Conservation (phyloP, 2,888 invertebrate genomes). For the Patella pellucida region DNA sequence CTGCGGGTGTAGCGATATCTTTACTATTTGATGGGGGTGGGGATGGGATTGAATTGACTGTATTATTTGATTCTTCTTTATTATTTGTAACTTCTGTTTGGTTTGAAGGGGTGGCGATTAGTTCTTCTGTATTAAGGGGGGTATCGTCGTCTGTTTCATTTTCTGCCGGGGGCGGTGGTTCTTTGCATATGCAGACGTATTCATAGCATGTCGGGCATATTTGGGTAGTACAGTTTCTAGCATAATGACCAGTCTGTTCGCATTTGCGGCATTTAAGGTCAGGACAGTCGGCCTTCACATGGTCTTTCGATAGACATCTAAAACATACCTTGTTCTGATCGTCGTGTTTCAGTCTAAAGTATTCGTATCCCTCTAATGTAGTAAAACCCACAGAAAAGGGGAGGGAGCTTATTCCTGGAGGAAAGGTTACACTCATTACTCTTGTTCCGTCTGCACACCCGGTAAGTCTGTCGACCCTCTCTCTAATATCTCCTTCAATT, state of each 20-base stretch:
- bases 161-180: no score
- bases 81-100: no score
- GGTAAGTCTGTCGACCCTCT: background rate
- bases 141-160: no score
- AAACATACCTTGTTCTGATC: background rate
- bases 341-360: background rate
- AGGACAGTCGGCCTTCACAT: background rate
- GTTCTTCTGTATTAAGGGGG: no score
- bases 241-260: background rate
- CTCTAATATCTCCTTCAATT: background rate
- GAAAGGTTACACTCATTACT: background rate
- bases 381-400: background rate
- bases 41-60: no score
- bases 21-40: no score
- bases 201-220: background rate
- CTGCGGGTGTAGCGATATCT: no score
- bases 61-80: no score
- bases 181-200: no score
- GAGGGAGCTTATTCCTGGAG: background rate
- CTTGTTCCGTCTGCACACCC: background rate
- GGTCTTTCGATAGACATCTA: background rate
- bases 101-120: no score
- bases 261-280: constrained; percentile 1
- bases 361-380: background rate
- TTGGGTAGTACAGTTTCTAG: background rate